These are phyloP conservation scores for Cyanoramphus novaezelandiae DNA, from an alignment of 2,113 vertebrate genomes.

Conservation along the genomic window DNA sequence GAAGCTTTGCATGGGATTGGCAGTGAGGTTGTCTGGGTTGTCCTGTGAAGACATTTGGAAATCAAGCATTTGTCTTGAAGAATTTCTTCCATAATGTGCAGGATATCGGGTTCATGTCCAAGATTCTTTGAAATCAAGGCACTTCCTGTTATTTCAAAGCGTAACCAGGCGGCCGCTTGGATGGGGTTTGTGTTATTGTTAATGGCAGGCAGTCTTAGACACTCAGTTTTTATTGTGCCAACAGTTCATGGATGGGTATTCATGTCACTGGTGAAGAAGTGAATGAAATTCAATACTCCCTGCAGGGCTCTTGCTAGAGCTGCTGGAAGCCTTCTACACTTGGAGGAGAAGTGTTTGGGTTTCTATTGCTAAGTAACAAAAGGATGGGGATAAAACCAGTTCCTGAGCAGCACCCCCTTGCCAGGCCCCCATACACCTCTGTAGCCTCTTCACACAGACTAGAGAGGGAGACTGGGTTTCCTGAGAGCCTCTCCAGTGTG, in stretches of 20 bases:
- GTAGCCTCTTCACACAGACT: neutral
- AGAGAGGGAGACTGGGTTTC: neutral
- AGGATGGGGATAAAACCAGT: neutral
- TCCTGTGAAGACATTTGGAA: neutral
- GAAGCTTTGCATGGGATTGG: neutral
- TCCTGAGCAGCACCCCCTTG: neutral
- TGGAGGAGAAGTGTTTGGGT: constrained; percentile 5
- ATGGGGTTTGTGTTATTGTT: neutral
- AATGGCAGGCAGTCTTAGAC: neutral
- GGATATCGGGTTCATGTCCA: neutral
- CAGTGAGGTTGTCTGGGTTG: neutral
- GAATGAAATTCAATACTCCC: constrained; percentile 13
- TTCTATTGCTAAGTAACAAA: constrained; percentile 2
- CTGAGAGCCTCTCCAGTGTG: neutral
- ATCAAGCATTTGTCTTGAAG: neutral
- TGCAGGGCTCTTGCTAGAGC: neutral
- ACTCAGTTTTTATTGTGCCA: neutral
- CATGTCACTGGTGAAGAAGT: neutral
- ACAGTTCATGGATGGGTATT: neutral
- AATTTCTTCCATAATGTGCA: neutral
- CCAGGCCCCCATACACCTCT: neutral
- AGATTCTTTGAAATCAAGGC: neutral
- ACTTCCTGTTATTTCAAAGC: neutral
- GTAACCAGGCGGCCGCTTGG: accelerated
- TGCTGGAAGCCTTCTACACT: neutral